These are phyloP conservation scores for Cyclopterus lumpus DNA, from an alignment of 2,797 vertebrate species.

Conservation along the genomic window DNA sequence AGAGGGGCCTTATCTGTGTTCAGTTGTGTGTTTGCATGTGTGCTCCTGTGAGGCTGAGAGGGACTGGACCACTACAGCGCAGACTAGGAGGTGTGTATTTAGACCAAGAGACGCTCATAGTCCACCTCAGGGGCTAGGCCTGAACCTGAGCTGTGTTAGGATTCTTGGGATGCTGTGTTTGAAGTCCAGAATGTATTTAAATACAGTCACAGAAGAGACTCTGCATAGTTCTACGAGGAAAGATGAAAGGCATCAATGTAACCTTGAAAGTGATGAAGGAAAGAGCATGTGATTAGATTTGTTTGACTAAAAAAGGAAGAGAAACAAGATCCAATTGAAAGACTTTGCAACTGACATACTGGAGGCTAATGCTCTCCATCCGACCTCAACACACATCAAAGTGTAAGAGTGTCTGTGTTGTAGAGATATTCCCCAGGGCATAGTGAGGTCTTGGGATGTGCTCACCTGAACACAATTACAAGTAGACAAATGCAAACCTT, in stretches of 20 bases:
- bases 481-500: constrained; percentile 1
- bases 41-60: constrained; percentile 68
- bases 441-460: constrained; percentile 29
- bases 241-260: constrained; percentile 2
- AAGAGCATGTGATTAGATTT: not conserved
- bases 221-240: constrained; percentile 68
- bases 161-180: constrained; percentile 75
- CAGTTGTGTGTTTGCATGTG: constrained; percentile 55
- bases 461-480: constrained; percentile 55
- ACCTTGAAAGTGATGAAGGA: constrained; percentile 8
- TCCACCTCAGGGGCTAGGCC: constrained; percentile 30
- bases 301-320: constrained; percentile 17
- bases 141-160: constrained; percentile 33
- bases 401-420: constrained; percentile 58
- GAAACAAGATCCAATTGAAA: constrained; percentile 16
- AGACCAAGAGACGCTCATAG: constrained; percentile 67
- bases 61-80: constrained; percentile 62
- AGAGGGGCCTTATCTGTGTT: constrained; percentile 57
- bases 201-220: constrained; percentile 73
- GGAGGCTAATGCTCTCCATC: constrained; percentile 72
- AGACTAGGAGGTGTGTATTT: constrained; percentile 57
- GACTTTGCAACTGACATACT: constrained; percentile 53
- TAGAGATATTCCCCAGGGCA: not conserved
- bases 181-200: constrained; percentile 77
- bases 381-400: constrained; percentile 69